A percentile compares a stretch with the other conserved stretches of the same genome.
Conservation (phyloP, 2,797 vertebrate species). For the Cygnus olor region DNA sequence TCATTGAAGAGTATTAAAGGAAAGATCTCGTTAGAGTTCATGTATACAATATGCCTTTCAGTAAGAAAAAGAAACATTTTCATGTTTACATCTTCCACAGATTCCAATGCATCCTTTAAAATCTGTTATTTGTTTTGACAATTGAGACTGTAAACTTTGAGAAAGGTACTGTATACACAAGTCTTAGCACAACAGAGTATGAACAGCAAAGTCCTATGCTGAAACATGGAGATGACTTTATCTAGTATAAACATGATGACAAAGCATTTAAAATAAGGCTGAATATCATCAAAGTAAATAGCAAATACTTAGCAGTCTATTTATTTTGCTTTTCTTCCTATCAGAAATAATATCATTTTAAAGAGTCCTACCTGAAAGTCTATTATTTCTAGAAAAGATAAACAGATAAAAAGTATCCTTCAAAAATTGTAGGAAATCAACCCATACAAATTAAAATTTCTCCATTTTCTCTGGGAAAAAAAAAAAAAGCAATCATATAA, state of each 20-base stretch:
- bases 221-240: background rate
- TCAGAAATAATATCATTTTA: background rate
- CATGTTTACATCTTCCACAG: background rate
- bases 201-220: background rate
- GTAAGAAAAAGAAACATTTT: background rate
- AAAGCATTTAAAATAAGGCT: background rate
- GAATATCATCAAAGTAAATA: background rate
- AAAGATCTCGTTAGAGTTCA: background rate
- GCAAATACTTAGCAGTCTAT: background rate
- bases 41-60: background rate
- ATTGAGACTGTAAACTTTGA: accelerated
- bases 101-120: background rate
- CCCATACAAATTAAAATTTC: background rate
- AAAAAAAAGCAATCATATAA: background rate
- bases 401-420: background rate
- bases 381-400: background rate
- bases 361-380: background rate
- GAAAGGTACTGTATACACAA: background rate
- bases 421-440: background rate
- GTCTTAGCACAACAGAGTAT: background rate
- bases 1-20: background rate
- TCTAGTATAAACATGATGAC: background rate
- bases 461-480: background rate
- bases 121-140: background rate
- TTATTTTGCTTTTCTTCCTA: background rate